Base-by-base conservation (phyloP, 2,797 vertebrate species). In the Aldrovandia affinis region DNA sequence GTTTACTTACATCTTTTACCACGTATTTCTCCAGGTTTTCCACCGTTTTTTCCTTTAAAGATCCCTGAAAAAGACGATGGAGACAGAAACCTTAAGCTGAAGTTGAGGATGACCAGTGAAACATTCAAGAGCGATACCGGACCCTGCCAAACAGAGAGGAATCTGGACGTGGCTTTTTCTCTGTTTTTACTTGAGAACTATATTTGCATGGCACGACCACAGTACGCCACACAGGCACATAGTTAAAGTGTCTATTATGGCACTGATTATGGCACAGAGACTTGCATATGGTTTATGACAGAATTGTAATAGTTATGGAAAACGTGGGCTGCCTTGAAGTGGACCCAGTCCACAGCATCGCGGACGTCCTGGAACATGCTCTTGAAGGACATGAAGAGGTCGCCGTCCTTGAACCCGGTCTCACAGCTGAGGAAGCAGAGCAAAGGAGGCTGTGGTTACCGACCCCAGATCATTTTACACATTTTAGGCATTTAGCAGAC, bases 311-410 rank as follows among this genome's bases (percentile, higher is more conserved):
- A 73, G 36, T 22, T 39, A 33, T 18, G 36, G 52, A 7, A 82
- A 65, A 78, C 8, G 30, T 18, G 36, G 52, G 28, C 91, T 92
- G 97, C 98, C 97, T 98, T 98, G 88, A 98, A 97, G 92, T 99
- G 98, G 88, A 99, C 96, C 97, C 97, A 99, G 92, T 99, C 98
- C 79, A 99, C 97, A 14, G 97, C 97, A 65, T 99, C 98, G 89
- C 97, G 93, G 78, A 99, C 97, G 83, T 99, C 98, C 93, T 99
- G 98, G 93, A 99, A 99, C 97, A 99, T 98, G 87, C 98, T 99
- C 91, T 97, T 96, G 90, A 96, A 99, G 87, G 98, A 99, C 98
- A 99, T 98, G 92, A 98, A 99, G 81, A 99, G 97, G 90, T 99
- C 98, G 14, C 98, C 98, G 75, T 98, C 96, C 94, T 98, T 99